phyloP scores from a whole-genome alignment of 2,888 invertebrate genomes.

The Lottia scabra region DNA sequence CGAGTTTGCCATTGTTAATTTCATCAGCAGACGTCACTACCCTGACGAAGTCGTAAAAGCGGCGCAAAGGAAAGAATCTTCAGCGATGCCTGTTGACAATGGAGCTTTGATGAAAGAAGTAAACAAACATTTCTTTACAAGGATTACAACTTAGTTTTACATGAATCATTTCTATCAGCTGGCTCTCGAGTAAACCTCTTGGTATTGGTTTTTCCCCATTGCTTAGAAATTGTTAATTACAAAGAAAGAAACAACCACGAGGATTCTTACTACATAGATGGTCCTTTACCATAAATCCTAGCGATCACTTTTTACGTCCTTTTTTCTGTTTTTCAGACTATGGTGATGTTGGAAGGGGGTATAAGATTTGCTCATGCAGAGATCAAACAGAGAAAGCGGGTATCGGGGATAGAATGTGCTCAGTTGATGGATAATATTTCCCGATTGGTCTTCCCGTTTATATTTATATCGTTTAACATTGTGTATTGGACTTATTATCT shows the following conservation, averaged over 20 bases:
- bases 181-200: too few relatives aligned
- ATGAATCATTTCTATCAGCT: too few relatives aligned
- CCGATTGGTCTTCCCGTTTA: neutral
- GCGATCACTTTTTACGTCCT: neutral
- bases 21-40: neutral
- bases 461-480: neutral
- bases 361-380: neutral
- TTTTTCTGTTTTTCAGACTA: neutral
- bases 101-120: neutral
- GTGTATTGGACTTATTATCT: conserved; percentile 2
- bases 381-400: neutral
- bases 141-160: too few relatives aligned
- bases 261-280: too few relatives aligned
- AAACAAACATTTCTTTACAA: neutral
- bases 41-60: neutral
- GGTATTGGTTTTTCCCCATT: too few relatives aligned
- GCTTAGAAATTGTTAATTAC: too few relatives aligned
- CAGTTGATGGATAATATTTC: neutral
- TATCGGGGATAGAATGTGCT: neutral
- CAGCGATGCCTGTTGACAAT: neutral
- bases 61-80: neutral
- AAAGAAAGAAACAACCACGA: too few relatives aligned
- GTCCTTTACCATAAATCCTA: too few relatives aligned
- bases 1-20: neutral
- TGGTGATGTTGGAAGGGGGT: neutral